A percentile compares a stretch with the other conserved stretches of the same genome.
These are phyloP conservation scores for Octopus sinensis DNA, from an alignment of 1,140 invertebrate species.

Conservation along the genomic window DNA sequence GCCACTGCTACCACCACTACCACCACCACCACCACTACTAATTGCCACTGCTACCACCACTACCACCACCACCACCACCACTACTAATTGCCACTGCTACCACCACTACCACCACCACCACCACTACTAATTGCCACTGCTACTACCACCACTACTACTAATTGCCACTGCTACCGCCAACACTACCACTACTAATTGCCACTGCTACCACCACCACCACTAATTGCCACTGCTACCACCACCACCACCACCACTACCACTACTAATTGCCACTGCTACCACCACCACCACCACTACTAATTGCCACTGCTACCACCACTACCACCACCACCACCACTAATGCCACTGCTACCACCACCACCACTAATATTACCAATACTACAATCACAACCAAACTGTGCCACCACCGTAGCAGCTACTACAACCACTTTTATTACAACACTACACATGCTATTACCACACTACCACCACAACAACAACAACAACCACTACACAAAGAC, in stretches of 20 bases:
- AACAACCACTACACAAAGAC: background rate
- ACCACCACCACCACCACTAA: background rate
- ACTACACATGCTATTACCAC: background rate
- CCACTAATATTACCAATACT: background rate
- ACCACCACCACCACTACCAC: too few species aligned
- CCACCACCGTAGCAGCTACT: background rate
- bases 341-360: constrained; percentile 2
- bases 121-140: too few species aligned
- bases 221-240: too few species aligned
- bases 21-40: constrained; percentile 12
- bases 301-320: background rate
- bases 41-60: constrained; percentile 4
- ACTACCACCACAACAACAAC: constrained; percentile 3
- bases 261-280: background rate
- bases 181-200: too few species aligned
- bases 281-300: background rate
- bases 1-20: constrained; percentile 11
- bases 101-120: too few species aligned
- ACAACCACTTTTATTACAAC: background rate
- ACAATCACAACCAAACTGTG: background rate
- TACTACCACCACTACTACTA: too few species aligned
- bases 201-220: too few species aligned
- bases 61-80: constrained; percentile 7
- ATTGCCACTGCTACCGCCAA: too few species aligned
- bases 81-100: constrained; percentile 4